A percentile compares a stretch with the other conserved stretches of the same genome.
phyloP scores from a whole-genome alignment of 2,113 vertebrate genomes.

The Trogon surrucura region DNA sequence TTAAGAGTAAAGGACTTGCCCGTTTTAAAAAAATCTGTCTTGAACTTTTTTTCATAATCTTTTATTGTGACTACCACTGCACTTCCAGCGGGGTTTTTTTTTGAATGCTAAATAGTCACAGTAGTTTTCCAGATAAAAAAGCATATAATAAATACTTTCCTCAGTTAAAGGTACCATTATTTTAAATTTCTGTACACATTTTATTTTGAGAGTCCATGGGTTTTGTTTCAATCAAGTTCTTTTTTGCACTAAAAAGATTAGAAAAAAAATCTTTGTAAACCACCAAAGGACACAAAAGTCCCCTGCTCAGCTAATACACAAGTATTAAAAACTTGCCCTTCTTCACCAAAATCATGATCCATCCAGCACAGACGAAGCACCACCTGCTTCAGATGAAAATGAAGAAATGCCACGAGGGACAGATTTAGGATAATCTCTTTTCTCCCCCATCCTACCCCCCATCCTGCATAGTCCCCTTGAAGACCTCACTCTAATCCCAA shows the following conservation, averaged over 20 bases:
- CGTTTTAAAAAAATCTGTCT: neutral
- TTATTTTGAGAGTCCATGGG: neutral
- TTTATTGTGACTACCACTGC: slow-evolving; percentile 52
- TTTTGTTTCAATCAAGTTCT: neutral
- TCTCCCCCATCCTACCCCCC: neutral
- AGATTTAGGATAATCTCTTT: neutral
- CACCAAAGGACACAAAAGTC: slow-evolving; percentile 4
- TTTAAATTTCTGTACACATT: neutral
- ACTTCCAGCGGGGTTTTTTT: slow-evolving; percentile 18
- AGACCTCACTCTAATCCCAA: neutral
- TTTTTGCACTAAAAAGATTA: neutral
- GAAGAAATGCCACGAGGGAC: neutral
- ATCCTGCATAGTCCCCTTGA: neutral
- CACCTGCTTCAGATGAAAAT: neutral
- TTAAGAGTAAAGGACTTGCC: neutral
- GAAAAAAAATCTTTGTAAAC: neutral
- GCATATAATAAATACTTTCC: neutral
- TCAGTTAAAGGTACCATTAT: neutral
- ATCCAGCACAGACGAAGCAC: neutral
- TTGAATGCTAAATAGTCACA: neutral
- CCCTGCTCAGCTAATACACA: neutral
- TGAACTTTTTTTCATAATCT: neutral
- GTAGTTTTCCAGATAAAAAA: slow-evolving; percentile 23
- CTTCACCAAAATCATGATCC: neutral
- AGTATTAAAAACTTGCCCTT: neutral